Conservation (phyloP, 2,888 invertebrate species). For the Himalopsyche anomala region DNA sequence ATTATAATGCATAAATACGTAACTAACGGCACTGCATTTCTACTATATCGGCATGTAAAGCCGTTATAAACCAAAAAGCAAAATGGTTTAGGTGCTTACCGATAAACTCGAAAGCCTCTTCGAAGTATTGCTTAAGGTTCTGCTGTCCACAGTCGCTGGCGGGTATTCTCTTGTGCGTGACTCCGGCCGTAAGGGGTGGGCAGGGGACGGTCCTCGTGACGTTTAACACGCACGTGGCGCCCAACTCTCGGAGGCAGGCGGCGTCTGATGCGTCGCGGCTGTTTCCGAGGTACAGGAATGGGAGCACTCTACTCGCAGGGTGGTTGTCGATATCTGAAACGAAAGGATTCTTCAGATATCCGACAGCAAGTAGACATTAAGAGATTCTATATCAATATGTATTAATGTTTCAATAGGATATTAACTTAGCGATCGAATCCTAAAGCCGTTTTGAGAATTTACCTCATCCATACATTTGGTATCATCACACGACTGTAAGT, state of each 20-base stretch:
- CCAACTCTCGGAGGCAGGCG: constrained; percentile 79
- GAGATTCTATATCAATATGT: no score
- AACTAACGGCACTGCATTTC: no score
- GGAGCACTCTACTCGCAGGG: constrained; percentile 86
- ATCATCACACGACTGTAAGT: no score
- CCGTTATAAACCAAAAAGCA: no score
- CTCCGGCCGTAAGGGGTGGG: constrained; percentile 81
- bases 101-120: constrained; percentile 90
- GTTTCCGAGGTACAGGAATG: constrained; percentile 89
- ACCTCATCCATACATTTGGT: no score
- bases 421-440: no score
- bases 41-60: no score
- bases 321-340: constrained; percentile 83
- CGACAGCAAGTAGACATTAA: not conserved
- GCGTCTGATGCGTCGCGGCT: constrained; percentile 87
- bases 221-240: constrained; percentile 87
- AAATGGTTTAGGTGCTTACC: constrained; percentile 77
- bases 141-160: constrained; percentile 90
- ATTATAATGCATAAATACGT: no score
- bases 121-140: constrained; percentile 92
- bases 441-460: no score
- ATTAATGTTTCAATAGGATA: no score
- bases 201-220: constrained; percentile 87
- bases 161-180: constrained; percentile 79
- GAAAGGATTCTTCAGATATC: constrained; percentile 17